Percentiles rank a stretch among this genome's conserved stretches.
These are phyloP conservation scores for Prostheceraeus crozeri DNA, from an alignment of 2,888 invertebrate genomes.

Conservation along the genomic window DNA sequence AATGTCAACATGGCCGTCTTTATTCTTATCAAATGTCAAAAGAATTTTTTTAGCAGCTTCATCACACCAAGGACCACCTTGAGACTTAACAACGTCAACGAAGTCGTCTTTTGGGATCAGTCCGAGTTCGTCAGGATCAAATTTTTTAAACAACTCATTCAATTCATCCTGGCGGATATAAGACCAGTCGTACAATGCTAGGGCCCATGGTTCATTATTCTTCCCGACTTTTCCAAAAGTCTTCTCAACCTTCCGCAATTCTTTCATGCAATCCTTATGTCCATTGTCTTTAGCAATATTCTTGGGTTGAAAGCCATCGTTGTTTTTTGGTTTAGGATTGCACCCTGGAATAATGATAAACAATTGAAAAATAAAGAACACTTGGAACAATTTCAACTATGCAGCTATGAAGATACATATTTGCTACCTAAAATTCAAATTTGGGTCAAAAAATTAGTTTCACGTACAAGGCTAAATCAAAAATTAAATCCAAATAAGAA, in stretches of 20 bases:
- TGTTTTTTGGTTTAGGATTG: conserved; percentile 57
- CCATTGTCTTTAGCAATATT: conserved; percentile 53
- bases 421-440: too few relatives aligned
- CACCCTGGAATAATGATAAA: too few relatives aligned
- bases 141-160: conserved; percentile 47
- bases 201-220: conserved; percentile 51
- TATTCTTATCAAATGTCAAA: conserved; percentile 46
- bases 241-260: conserved; percentile 55
- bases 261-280: conserved; percentile 54
- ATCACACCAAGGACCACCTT: conserved; percentile 49
- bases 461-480: too few relatives aligned
- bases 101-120: conserved; percentile 48
- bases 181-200: conserved; percentile 53
- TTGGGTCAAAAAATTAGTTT: too few relatives aligned
- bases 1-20: conserved; percentile 51
- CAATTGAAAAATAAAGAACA: not conserved
- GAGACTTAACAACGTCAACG: conserved; percentile 46
- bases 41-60: conserved; percentile 48
- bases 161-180: conserved; percentile 13
- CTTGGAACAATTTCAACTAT: too few relatives aligned
- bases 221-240: conserved; percentile 52
- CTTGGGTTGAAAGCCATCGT: conserved; percentile 51
- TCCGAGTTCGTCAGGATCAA: conserved; percentile 50
- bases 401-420: too few relatives aligned
- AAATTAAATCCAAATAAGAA: too few relatives aligned